Percentiles rank a stretch among this genome's conserved stretches.
phyloP scores from a whole-genome alignment of 2,113 vertebrate species.

The Poecile atricapillus region DNA sequence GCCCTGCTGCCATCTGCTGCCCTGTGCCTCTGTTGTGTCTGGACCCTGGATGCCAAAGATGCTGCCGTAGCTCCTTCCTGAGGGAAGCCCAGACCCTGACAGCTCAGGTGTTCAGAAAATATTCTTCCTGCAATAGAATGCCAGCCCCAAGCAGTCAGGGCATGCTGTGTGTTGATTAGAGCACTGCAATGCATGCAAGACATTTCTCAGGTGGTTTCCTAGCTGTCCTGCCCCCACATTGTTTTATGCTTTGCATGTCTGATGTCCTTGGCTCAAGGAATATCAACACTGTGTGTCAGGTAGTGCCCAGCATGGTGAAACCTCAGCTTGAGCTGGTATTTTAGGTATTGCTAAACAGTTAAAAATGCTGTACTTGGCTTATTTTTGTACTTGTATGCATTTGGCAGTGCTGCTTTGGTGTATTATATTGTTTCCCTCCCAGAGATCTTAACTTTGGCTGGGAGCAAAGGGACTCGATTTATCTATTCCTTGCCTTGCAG shows the following conservation, averaged over 20 bases:
- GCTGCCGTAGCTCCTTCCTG: neutral
- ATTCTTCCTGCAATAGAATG: neutral
- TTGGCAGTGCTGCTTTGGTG: neutral
- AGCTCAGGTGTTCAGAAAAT: neutral
- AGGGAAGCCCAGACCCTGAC: neutral
- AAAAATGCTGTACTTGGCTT: neutral
- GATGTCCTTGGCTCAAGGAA: neutral
- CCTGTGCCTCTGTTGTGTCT: neutral
- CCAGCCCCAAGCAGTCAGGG: neutral
- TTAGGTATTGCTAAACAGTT: neutral
- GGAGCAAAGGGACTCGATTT: slow-evolving; percentile 2
- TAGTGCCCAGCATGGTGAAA: neutral
- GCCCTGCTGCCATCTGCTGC: slow-evolving; percentile 45
- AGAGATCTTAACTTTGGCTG: slow-evolving; percentile 6
- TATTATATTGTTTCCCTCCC: neutral
- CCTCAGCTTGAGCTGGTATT: neutral
- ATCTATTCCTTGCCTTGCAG: slow-evolving; percentile 14
- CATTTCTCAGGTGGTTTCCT: neutral
- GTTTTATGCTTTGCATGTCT: neutral
- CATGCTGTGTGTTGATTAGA: neutral
- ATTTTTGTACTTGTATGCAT: neutral
- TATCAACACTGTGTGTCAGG: neutral
- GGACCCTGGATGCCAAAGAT: neutral
- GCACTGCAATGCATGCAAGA: neutral
- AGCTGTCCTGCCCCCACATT: neutral